phyloP scores from a whole-genome alignment of 2,797 vertebrate genomes.

The Karalla daura region DNA sequence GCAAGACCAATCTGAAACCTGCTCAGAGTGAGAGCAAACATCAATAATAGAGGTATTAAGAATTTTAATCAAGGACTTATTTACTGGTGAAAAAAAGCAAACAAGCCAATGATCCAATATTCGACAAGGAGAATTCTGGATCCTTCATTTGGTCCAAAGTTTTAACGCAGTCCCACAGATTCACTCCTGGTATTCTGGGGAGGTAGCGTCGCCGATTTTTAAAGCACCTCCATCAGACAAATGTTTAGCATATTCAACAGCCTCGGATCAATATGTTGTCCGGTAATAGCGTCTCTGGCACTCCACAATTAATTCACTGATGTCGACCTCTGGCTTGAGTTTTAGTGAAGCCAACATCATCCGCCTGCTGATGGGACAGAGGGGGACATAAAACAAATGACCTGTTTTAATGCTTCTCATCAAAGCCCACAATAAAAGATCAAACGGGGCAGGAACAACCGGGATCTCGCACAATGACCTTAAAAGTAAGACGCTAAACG shows the following conservation, averaged over 20 bases:
- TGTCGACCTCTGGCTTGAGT: conserved; percentile 76
- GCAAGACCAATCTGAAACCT: conserved; percentile 61
- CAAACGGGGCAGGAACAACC: conserved; percentile 57
- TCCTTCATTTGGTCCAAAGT: conserved; percentile 41
- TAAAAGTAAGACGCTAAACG: conserved; percentile 52
- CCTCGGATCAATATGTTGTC: conserved; percentile 75
- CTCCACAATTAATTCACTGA: conserved; percentile 74
- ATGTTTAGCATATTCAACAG: conserved; percentile 80
- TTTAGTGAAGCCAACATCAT: conserved; percentile 71
- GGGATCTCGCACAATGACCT: conserved; percentile 59
- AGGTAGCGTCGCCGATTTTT: conserved; percentile 45
- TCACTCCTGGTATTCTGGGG: conserved; percentile 48
- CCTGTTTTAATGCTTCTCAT: conserved; percentile 66
- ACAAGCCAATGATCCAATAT: conserved; percentile 45
- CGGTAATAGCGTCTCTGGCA: conserved; percentile 51
- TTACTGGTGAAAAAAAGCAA: conserved; percentile 60
- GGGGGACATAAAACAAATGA: conserved; percentile 61
- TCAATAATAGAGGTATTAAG: conserved; percentile 64
- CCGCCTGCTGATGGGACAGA: conserved; percentile 64
- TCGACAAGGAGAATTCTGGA: conserved; percentile 38
- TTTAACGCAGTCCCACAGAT: conserved; percentile 27
- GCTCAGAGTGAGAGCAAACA: conserved; percentile 62
- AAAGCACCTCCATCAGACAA: conserved; percentile 57
- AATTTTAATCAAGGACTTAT: conserved; percentile 67
- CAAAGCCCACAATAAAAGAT: conserved; percentile 64